Conservation (phyloP, 2,113 vertebrate species). For the Trematocara unimaculatum region DNA sequence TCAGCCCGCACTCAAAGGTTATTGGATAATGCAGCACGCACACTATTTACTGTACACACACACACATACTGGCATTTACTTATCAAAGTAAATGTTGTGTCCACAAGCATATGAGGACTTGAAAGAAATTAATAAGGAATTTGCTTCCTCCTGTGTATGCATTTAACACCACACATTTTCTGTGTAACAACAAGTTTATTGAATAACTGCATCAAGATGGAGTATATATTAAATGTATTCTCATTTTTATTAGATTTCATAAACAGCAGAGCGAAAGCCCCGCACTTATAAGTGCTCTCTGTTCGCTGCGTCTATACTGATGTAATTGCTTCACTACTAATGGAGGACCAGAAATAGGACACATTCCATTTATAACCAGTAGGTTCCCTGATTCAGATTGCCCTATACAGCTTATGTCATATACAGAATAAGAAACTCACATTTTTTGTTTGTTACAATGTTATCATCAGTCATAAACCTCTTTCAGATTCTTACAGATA, state of each 20-base stretch:
- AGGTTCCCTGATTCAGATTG: background rate
- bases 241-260: background rate
- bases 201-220: background rate
- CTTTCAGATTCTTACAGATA: background rate
- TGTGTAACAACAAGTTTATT: background rate
- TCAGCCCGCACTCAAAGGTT: background rate
- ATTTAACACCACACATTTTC: background rate
- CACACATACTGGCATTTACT: background rate
- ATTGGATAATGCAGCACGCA: background rate
- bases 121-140: background rate
- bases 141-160: background rate
- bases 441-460: background rate
- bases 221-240: background rate
- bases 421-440: background rate
- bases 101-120: background rate
- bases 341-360: conserved; percentile 10
- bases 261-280: background rate
- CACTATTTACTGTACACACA: conserved; percentile 3
- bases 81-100: conserved; percentile 36
- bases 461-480: background rate
- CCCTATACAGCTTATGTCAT: background rate
- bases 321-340: background rate
- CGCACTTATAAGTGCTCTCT: background rate
- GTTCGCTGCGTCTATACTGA: background rate
- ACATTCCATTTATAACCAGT: conserved; percentile 6